These are phyloP conservation scores for Gavia stellata DNA, from an alignment of 2,113 vertebrate species.

Conservation along the genomic window DNA sequence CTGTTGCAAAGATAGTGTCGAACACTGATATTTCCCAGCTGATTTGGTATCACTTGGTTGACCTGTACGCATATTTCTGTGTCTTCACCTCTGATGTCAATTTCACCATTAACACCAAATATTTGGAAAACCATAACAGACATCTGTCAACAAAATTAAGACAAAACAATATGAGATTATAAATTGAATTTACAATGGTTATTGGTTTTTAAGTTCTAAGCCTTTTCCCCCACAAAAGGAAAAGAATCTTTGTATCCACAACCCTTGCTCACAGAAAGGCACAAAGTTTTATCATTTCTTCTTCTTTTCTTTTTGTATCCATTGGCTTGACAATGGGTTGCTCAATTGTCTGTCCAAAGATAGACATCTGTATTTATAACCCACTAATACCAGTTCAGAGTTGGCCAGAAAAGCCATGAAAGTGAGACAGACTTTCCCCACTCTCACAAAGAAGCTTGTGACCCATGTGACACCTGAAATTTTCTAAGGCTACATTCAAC, in stretches of 20 bases:
- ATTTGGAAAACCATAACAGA: conserved; percentile 94
- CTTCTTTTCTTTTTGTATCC: background rate
- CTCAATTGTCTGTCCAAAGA: background rate
- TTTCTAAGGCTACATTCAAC: background rate
- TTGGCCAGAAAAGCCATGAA: background rate
- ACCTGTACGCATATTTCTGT: conserved; percentile 88
- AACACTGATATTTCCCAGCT: conserved; percentile 90
- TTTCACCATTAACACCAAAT: conserved; percentile 83
- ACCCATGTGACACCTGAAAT: background rate
- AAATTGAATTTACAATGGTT: background rate
- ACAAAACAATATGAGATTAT: conserved; percentile 15
- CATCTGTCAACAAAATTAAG: conserved; percentile 76
- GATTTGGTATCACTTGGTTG: conserved; percentile 81
- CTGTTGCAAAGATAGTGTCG: conserved; percentile 92
- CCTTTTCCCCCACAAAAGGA: background rate
- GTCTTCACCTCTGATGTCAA: conserved; percentile 88
- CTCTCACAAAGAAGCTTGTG: background rate
- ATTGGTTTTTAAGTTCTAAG: background rate
- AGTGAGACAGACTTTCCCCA: background rate
- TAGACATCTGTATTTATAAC: background rate
- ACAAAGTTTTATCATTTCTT: background rate
- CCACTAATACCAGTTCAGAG: background rate
- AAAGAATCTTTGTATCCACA: background rate
- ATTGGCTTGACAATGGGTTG: background rate
- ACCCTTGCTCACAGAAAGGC: background rate